Evolutionary conservation across 2,888 invertebrate genomes (phyloP).

Genomic region (Cryptus armator): DNA sequence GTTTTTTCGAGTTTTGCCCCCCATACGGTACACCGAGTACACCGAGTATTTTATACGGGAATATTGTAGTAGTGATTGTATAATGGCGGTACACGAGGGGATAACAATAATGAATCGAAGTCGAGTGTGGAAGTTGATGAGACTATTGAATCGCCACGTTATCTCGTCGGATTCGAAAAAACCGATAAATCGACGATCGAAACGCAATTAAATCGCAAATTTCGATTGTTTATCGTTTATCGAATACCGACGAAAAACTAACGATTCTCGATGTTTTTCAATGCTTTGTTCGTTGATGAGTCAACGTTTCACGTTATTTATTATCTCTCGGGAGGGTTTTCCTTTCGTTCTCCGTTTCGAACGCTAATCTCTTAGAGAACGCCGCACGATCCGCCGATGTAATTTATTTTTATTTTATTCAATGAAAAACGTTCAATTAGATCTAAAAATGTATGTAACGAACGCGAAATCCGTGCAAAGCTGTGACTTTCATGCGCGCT

Average conservation of each 20-base stretch:
- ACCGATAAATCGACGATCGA: constrained; percentile 70
- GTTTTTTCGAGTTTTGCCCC: constrained; percentile 14
- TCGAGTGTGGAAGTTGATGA: constrained; percentile 84
- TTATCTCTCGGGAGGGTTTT: background rate
- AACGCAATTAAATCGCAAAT: constrained; percentile 1
- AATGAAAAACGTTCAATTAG: constrained; percentile 58
- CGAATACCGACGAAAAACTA: constrained; percentile 27
- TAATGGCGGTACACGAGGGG: constrained; percentile 51
- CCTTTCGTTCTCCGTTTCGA: constrained; percentile 30
- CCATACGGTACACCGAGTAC: constrained; percentile 78
- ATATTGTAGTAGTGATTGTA: constrained; percentile 33
- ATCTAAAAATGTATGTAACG: constrained; percentile 45
- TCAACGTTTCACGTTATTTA: constrained; percentile 34
- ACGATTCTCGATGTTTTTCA: background rate
- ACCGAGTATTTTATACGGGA: constrained; percentile 70
- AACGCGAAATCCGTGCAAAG: constrained; percentile 67
- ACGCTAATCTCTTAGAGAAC: constrained; percentile 60
- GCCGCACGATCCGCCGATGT: constrained; percentile 67
- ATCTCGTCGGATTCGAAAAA: constrained; percentile 65
- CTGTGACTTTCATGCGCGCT: constrained; percentile 54
- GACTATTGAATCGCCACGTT: constrained; percentile 72
- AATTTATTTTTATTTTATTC: constrained; percentile 30
- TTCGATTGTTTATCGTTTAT: constrained; percentile 4
- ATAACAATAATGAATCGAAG: constrained; percentile 79
- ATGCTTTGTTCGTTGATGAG: constrained; percentile 13